Base-by-base conservation (phyloP, 2,797 vertebrate species). In the Xyrichtys novacula region DNA sequence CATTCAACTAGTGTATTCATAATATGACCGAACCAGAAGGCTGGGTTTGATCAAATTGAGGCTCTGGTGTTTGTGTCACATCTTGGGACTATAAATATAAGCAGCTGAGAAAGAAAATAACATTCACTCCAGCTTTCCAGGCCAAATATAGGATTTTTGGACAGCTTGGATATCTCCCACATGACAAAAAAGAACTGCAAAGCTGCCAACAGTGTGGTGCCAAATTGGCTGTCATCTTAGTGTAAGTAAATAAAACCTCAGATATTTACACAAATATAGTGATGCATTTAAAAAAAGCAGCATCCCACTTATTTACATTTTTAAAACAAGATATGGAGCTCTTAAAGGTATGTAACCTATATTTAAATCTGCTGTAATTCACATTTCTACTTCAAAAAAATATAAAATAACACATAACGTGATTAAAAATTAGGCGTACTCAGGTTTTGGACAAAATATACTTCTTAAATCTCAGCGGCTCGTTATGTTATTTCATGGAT, bases 171-270 rank as follows among this genome's bases (percentile, higher is more conserved):
- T 38, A 23, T 36, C n/a, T 53, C 31, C 38, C 32, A 19, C 20
- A 44, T 44, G 29, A 39, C 52, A 14, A 57, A 42, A 31, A 42
- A 22, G 8, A 20, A 26, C 11, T 38, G 44, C 32, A 15, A 26
- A 48, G 6, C 25, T 53, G 22, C 44, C 16, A n/a, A 43, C 38
- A 52, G 17, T 8, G 14, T 31, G 19, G 26, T 64, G 60, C 53
- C 25, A 59, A 44, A 64, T 15, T 64, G 39, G 20, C 49, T 25
- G 11, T 36, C 4, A 36, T 38, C 2, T 5, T 55, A 22, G 23
- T 36, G 31, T 26, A 26, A 62, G 25, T 49, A 31, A 66, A 57
- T 40, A 32, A 49, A 32, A 39, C n/a, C 43, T 46, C 22, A 2
- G 3, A 9, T 14, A n/a, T 40, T 19, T 15, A 61, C 22, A 50